A percentile compares a stretch with the other conserved stretches of the same genome.
These are phyloP conservation scores for Cryptoblepharus egeriae DNA, from an alignment of 2,797 vertebrate genomes.

Conservation along the genomic window DNA sequence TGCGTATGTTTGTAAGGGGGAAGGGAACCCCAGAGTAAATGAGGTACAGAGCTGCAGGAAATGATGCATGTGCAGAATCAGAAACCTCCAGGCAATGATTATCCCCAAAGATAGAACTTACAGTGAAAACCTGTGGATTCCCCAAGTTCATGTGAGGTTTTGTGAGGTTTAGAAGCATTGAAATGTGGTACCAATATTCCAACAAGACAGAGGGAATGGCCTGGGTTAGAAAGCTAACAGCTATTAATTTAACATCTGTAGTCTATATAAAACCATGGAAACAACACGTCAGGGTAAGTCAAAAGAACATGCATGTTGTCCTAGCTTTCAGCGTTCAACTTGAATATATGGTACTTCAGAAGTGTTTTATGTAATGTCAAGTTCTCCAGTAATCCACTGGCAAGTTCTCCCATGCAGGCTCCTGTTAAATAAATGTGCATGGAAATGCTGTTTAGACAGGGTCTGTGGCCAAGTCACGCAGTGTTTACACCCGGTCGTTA, in stretches of 20 bases:
- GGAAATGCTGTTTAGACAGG: background rate
- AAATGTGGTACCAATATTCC: slow-evolving; percentile 69
- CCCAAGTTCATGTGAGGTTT: slow-evolving; percentile 53
- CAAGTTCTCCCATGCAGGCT: background rate
- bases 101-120: slow-evolving; percentile 29
- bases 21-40: slow-evolving; percentile 53
- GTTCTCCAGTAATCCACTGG: background rate
- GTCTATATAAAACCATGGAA: slow-evolving; percentile 51
- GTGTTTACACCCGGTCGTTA: background rate
- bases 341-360: background rate
- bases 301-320: background rate
- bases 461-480: background rate
- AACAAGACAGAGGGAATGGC: slow-evolving; percentile 41
- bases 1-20: slow-evolving; percentile 4
- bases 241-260: slow-evolving; percentile 62
- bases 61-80: slow-evolving; percentile 31
- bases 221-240: slow-evolving; percentile 60
- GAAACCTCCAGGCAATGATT: slow-evolving; percentile 25
- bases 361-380: background rate
- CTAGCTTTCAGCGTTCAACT: too few species aligned
- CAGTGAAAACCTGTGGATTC: slow-evolving; percentile 60
- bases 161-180: slow-evolving; percentile 34
- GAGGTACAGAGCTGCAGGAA: slow-evolving; percentile 1
- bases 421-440: background rate
- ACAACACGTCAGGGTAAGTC: slow-evolving; percentile 40